Base-by-base conservation (phyloP, 2,888 invertebrate genomes). In the Polyploca ridens region DNA sequence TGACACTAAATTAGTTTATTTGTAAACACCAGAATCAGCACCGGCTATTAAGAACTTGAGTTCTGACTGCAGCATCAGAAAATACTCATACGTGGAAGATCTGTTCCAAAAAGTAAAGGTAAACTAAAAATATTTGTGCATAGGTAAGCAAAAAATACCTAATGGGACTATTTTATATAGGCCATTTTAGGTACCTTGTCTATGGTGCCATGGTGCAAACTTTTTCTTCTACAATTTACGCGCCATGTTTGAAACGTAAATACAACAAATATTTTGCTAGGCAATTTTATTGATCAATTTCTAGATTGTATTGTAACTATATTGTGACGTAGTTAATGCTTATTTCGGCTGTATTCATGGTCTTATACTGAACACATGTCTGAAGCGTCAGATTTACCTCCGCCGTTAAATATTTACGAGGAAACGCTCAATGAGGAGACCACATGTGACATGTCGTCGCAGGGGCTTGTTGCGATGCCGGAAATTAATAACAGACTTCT, bases 401-500 rank as follows among this genome's bases (percentile, higher is more conserved):
- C 67, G 33, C 63, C 73, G 5, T 62, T 70, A 57, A 87, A 87
- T 73, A 77, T 91, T 54, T 92, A 93, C 66, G 91, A 91, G 67
- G 87, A 88, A 69, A 79, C 76, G 46, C 69, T 87, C 41, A 83
- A 85, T 72, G 83, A 87, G 62, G 85, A 88, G 57, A 88, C 84
- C 5, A 79, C 79, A 13, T 77, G 84, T 57, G 87, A 92, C 78
- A 78, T 90, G 60, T 88, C 90, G 16, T 80, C 75, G 3, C 80
- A 83, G 71, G 75, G 73, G n/a, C 76, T 93, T 54, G 73, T 78
- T 33, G 60, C 46, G 33, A 69, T 89, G 11, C 91, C 93, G 2
- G 71, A 79, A 35, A 69, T 91, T 16, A 79, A 80, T 13, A 87
- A 83, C 69, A 77, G 77, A 49, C 66, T 74, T 57, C 58, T 91